Evolutionary conservation across 2,888 invertebrate genomes (phyloP), one percentile per base, ranked within the genome.

Genomic region (Parapristionchus giblindavisi): DNA sequence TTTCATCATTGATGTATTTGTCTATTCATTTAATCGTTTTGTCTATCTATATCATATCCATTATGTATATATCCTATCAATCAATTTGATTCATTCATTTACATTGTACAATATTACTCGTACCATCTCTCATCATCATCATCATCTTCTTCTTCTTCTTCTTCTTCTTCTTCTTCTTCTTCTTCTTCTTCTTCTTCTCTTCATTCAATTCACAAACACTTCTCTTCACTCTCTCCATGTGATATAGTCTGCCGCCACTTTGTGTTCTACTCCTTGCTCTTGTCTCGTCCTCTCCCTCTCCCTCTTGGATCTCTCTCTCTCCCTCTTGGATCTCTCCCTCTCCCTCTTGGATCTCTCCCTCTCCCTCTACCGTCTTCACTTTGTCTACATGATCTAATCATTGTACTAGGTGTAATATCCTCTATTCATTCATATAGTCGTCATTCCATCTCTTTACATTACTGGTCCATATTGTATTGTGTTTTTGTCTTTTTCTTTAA

Each of bases 361-460:
- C 65, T 75, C 77, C 70, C 65, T 58, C 34, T 66, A 63, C 65
- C 43, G 71, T 34, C 54, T 38, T 43, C 38, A 32, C 61, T 29
- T 29, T 56, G 6, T 24, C 21, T n/a, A n/a, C n/a, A n/a, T n/a
- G n/a, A n/a, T n/a, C n/a, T n/a, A n/a, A n/a, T n/a, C n/a, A n/a
- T n/a, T n/a, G n/a, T n/a, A n/a, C n/a, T n/a, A n/a, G n/a, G n/a
- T n/a, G n/a, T n/a, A n/a, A n/a, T n/a, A n/a, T n/a, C n/a, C n/a
- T n/a, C n/a, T n/a, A n/a, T n/a, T n/a, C n/a, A n/a, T n/a, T n/a
- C n/a, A n/a, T n/a, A n/a, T n/a, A n/a, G n/a, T n/a, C n/a, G n/a
- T n/a, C n/a, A n/a, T n/a, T n/a, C n/a, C n/a, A n/a, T n/a, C n/a
- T n/a, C n/a, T n/a, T n/a, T n/a, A n/a, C n/a, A n/a, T n/a, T n/a